Conservation (phyloP, 2,888 invertebrate genomes). For the Orthosia incerta region DNA sequence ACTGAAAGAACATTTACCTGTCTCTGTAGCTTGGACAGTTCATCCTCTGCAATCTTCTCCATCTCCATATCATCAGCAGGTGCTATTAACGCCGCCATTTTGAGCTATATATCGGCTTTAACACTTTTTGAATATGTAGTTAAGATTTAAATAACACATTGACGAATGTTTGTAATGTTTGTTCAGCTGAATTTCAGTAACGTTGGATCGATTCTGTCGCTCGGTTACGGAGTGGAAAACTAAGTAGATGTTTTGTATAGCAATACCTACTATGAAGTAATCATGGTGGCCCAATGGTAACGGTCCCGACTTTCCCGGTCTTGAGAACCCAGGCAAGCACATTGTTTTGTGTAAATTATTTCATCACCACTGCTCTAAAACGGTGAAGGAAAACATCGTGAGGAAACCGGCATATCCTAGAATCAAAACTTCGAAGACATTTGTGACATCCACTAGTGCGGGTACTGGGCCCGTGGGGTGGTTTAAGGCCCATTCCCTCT, state of each 20-base stretch:
- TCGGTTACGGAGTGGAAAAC: slow-evolving; percentile 36
- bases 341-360: too few relatives aligned
- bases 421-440: too few relatives aligned
- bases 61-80: slow-evolving; percentile 92
- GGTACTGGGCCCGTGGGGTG: too few relatives aligned
- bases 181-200: slow-evolving; percentile 29
- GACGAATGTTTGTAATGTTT: slow-evolving; percentile 18
- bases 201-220: slow-evolving; percentile 65
- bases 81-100: slow-evolving; percentile 75
- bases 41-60: slow-evolving; percentile 95
- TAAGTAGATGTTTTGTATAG: background rate
- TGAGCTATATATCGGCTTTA: slow-evolving; percentile 33
- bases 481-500: too few relatives aligned
- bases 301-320: too few relatives aligned
- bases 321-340: too few relatives aligned
- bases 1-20: slow-evolving; percentile 87
- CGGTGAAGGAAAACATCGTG: too few relatives aligned
- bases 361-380: too few relatives aligned
- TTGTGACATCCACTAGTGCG: too few relatives aligned
- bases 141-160: background rate
- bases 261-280: too few relatives aligned
- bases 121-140: slow-evolving; percentile 3
- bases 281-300: too few relatives aligned
- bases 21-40: slow-evolving; percentile 94
- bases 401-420: too few relatives aligned